A percentile compares a stretch with the other conserved stretches of the same genome.
Evolutionary conservation across 2,113 vertebrate genomes (phyloP).

Genomic region (Lates calcarifer): DNA sequence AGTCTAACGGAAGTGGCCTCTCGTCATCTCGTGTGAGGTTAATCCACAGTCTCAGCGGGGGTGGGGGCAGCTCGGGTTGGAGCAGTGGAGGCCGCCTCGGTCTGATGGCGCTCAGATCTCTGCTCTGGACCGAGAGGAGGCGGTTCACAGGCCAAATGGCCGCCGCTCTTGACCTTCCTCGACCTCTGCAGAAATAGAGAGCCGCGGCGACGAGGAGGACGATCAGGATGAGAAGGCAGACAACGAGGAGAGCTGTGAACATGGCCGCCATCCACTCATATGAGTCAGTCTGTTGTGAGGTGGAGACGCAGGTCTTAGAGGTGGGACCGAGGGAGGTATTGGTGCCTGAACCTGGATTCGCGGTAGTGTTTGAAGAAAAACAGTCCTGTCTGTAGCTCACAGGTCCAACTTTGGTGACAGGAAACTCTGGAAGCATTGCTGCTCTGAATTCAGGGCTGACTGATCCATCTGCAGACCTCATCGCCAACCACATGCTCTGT

Average conservation of each 20-base stretch:
- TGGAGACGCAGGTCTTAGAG: too few relatives aligned
- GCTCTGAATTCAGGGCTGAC: constrained; percentile 58
- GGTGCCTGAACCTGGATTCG: too few relatives aligned
- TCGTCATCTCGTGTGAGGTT: background rate
- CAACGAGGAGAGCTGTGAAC: too few relatives aligned
- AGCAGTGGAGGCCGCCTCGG: constrained; percentile 48
- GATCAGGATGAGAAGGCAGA: constrained; percentile 44
- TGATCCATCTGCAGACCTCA: constrained; percentile 30
- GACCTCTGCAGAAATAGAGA: constrained; percentile 46
- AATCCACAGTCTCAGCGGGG: constrained; percentile 23
- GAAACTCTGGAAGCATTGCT: constrained; percentile 78
- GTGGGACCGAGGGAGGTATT: too few relatives aligned
- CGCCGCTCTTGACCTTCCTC: constrained; percentile 7
- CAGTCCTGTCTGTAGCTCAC: constrained; percentile 53
- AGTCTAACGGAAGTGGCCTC: background rate
- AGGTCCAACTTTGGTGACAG: constrained; percentile 42
- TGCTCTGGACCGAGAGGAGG: constrained; percentile 1
- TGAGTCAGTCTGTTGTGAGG: too few relatives aligned
- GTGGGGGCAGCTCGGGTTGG: constrained; percentile 41
- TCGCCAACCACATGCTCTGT: constrained; percentile 52
- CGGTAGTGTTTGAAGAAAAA: too few relatives aligned
- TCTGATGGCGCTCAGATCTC: constrained; percentile 53
- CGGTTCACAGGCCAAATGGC: constrained; percentile 29
- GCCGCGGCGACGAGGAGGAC: background rate
- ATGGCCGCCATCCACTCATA: too few relatives aligned